Conservation (phyloP, 1,140 invertebrate species). For the Caerostris darwini region DNA sequence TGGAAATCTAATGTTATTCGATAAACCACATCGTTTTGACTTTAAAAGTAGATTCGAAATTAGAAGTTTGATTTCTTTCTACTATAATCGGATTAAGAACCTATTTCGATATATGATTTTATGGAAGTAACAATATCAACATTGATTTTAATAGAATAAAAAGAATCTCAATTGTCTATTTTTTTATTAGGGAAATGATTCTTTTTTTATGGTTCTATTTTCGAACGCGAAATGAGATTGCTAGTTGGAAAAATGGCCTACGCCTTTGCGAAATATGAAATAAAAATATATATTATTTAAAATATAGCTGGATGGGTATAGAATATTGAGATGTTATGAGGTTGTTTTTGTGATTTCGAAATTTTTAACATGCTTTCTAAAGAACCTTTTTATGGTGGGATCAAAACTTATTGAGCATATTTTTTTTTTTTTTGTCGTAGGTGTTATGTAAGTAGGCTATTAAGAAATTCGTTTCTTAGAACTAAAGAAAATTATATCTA, state of each 20-base stretch:
- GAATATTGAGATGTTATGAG: too few relatives aligned
- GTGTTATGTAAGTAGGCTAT: too few relatives aligned
- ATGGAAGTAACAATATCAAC: not conserved
- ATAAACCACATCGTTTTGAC: conserved; percentile 10
- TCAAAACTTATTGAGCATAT: too few relatives aligned
- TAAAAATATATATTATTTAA: too few relatives aligned
- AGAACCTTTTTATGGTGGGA: too few relatives aligned
- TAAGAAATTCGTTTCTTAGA: too few relatives aligned
- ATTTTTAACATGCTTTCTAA: too few relatives aligned
- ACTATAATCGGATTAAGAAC: conserved; percentile 22
- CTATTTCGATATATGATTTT: not conserved
- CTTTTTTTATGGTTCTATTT: conserved; percentile 18
- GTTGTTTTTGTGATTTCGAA: too few relatives aligned
- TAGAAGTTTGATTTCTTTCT: conserved; percentile 5
- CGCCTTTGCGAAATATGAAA: too few relatives aligned
- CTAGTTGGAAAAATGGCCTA: not conserved
- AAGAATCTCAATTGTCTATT: not conserved
- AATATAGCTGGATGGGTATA: too few relatives aligned
- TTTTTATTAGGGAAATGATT: conserved; percentile 15
- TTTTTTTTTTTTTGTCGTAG: too few relatives aligned
- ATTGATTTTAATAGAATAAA: conserved; percentile 10
- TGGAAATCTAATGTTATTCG: conserved; percentile 41
- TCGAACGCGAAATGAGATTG: not conserved
- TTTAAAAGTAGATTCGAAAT: conserved; percentile 11
- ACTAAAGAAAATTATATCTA: too few relatives aligned